Base-by-base conservation (phyloP, 2,797 vertebrate species). In the Sebastes baramenuke region DNA sequence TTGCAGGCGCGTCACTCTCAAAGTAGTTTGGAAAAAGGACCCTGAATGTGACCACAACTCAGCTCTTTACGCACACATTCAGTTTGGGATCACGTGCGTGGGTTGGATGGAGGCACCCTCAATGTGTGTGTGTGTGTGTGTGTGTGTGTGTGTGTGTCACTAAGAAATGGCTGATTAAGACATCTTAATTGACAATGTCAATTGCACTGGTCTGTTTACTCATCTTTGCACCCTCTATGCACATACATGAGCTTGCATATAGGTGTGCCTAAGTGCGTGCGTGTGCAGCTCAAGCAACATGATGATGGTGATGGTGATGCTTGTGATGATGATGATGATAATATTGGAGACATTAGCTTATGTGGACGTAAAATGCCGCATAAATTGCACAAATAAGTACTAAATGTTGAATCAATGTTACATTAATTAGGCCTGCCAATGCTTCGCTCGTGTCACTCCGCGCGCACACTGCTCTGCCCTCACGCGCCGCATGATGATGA, bases 391-490 rank as follows among this genome's bases (percentile, higher is more conserved):
- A 76, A 87, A 86, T 81, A 83, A 80, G 56, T 66, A 46, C 16
- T 78, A 70, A 85, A 79, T 77, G 75, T 85, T 73, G 71, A 66
- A 85, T 91, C 66, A 83, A 80, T 82, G 52, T 60, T 52, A 66
- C 69, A 64, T 89, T 77, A 84, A 88, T 89, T 73, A 74, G 73
- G 73, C 64, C 68, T 70, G 84, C 54, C 66, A 60, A 2, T 11
- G 38, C 64, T 71, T 69, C 54, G 46, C 42, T 30, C 2, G 64
- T 72, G 81, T 83, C 80, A 56, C 42, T 70, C 56, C 64, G 59
- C 77, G 13, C 68, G 59, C 77, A 12, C 68, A 32, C 72, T 24
- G 76, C 62, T 82, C 58, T 78, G 80, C 71, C 62, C 72, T 78
- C 77, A 82, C 55, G 46, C 70, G 49, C 67, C 42, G 61, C 67